Evolutionary conservation across 2,888 invertebrate species (phyloP).

Genomic region (Cheilosia urbana): DNA sequence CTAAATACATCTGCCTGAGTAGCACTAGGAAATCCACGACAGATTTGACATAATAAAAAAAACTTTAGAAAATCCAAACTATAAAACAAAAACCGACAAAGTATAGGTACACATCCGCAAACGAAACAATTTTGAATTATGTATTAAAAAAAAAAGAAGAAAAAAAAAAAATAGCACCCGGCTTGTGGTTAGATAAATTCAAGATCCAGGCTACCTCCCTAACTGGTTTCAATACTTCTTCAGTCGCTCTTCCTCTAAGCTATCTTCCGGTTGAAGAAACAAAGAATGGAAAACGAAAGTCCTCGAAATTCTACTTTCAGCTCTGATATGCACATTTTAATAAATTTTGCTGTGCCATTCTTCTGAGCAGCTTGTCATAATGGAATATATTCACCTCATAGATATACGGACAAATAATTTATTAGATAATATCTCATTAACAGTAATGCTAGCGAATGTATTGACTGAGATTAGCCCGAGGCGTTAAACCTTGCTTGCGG

Average conservation of each 20-base stretch:
- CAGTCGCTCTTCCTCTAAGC: not conserved
- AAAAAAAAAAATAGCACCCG: constrained; percentile 4
- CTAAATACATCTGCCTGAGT: not conserved
- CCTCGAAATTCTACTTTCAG: constrained; percentile 25
- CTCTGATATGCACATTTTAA: not conserved
- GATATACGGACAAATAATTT: not conserved
- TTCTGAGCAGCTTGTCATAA: not conserved
- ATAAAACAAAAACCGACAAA: not conserved
- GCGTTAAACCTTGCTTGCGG: constrained; percentile 18
- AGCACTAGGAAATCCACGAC: constrained; percentile 19
- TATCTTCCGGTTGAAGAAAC: constrained; percentile 58
- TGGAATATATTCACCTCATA: not conserved
- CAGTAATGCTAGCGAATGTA: not conserved
- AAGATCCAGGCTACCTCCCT: constrained; percentile 43
- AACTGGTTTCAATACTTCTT: constrained; percentile 46
- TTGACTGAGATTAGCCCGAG: not conserved
- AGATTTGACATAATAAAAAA: constrained; percentile 6
- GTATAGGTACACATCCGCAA: not conserved
- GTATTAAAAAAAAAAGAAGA: too few relatives aligned
- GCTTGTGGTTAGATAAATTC: constrained; percentile 35
- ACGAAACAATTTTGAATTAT: not conserved
- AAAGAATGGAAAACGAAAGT: constrained; percentile 33
- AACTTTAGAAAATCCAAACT: not conserved
- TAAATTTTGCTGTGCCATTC: not conserved
- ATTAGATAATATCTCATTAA: not conserved